Evolutionary conservation across 2,113 vertebrate genomes (phyloP), one percentile per base, ranked within the genome.

Genomic region (Asarcornis scutulata): DNA sequence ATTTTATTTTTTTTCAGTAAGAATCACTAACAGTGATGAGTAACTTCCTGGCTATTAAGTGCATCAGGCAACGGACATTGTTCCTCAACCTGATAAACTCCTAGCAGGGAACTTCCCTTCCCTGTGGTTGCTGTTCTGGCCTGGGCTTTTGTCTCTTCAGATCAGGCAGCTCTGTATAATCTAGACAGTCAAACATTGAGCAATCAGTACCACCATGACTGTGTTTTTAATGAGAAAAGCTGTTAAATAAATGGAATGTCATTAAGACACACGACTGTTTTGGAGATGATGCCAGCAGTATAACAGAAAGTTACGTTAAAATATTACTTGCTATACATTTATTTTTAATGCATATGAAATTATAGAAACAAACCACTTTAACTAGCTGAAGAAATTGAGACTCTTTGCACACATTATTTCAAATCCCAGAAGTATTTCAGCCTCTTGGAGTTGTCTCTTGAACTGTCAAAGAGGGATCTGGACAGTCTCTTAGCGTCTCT

Each of bases 241-340:
- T 92, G 79, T 97, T 94, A 94, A 95, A 95, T 92, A 94, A 97
- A 95, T 95, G 88, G 42, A 91, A 95, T 82, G 90, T 96, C 90
- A 69, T 91, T 78, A 95, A 95, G 90, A 96, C 48, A 64, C 86
- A 90, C 0, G 8, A 90, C 66, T 96, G 86, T 96, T 96, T 95
- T 86, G 83, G 88, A 94, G 79, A 83, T 60, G 26, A 86, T 92
- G 90, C 66, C 83, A 94, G 55, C 10, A 84, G 44, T 72, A 62
- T 62, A 92, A 90, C 69, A 88, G 86, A 91, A 93, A 86, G 88
- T 88, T 90, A 68, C 42, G 82, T 78, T 88, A 90, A 93, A 93
- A 78, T 96, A 75, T 91, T 93, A 27, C 92, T 96, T 96, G 34
- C 62, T 83, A 23, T 84, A 74, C 52, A 56, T 91, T 84, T 91